phyloP scores from a whole-genome alignment of 2,888 invertebrate species.

The Teleogryllus oceanicus region DNA sequence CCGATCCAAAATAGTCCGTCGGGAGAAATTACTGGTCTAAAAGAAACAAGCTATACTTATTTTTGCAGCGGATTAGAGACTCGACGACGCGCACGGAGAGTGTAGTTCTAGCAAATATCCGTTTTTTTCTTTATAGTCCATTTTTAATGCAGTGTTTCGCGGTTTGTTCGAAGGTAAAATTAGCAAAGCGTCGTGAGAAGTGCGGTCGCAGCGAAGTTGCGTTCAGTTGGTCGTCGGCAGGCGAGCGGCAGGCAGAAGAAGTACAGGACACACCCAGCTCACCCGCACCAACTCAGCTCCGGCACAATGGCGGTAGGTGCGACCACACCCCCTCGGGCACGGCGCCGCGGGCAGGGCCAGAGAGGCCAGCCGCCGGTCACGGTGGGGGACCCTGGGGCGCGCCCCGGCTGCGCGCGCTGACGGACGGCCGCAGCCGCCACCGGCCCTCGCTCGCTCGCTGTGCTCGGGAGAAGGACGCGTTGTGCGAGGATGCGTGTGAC shows the following conservation, averaged over 20 bases:
- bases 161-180: background rate
- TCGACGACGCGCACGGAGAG: background rate
- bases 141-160: conserved; percentile 18
- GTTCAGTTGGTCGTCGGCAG: background rate
- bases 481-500: too few species aligned
- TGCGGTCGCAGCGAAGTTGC: background rate
- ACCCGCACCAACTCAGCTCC: background rate
- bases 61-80: background rate
- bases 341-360: background rate
- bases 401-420: too few species aligned
- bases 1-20: background rate
- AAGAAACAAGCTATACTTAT: conserved; percentile 18
- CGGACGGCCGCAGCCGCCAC: too few species aligned
- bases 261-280: background rate
- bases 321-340: background rate
- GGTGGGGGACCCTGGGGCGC: too few species aligned
- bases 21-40: background rate
- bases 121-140: background rate
- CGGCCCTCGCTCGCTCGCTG: too few species aligned
- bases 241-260: background rate
- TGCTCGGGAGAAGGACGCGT: too few species aligned
- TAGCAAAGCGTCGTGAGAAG: conserved; percentile 4
- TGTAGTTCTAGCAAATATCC: background rate
- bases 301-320: conserved; percentile 12
- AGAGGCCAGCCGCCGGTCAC: too few species aligned